Evolutionary conservation across 2,888 invertebrate species (phyloP).

Genomic region (Erpobdella octoculata): DNA sequence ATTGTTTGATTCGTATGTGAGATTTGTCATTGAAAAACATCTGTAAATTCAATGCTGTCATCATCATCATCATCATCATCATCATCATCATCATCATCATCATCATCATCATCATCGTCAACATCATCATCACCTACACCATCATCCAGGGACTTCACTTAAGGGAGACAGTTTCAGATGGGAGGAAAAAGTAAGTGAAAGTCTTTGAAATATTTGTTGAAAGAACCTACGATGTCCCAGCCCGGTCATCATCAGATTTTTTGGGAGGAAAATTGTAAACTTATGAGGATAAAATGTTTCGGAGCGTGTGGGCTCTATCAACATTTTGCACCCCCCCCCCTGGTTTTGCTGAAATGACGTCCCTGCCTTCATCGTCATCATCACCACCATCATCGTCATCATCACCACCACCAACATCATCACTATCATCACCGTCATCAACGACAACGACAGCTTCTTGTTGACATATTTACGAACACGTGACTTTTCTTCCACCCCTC

Average conservation of each 20-base stretch:
- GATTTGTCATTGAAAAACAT: no score
- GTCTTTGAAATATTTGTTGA: not conserved
- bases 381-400: not conserved
- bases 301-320: not conserved
- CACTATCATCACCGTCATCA: not conserved
- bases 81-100: conserved; percentile 12
- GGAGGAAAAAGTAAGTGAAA: no score
- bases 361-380: not conserved
- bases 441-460: not conserved
- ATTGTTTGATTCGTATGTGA: no score
- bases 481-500: no score
- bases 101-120: conserved; percentile 22
- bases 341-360: not conserved
- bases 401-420: not conserved
- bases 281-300: not conserved
- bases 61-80: not conserved
- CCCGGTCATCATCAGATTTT: not conserved
- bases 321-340: not conserved
- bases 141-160: no score
- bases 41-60: not conserved
- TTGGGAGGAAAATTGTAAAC: not conserved
- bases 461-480: not conserved
- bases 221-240: no score
- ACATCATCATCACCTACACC: conserved; percentile 20
- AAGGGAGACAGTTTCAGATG: no score